Base-by-base conservation (phyloP, 1,140 invertebrate species). In the Fopius arisanus region DNA sequence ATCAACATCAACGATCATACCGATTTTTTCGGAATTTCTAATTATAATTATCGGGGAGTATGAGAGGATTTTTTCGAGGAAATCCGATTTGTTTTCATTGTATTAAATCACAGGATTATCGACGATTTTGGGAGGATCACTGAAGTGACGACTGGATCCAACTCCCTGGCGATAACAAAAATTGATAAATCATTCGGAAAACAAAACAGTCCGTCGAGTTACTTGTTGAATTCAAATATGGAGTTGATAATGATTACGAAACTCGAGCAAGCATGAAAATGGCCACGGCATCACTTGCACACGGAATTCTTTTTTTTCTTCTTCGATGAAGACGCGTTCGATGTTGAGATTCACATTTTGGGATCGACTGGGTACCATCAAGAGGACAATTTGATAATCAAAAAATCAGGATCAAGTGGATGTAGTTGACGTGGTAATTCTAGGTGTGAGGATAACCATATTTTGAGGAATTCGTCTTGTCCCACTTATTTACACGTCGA, bases 161-260 rank as follows among this genome's bases (percentile, higher is more conserved):
- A 37, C 9, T 37, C 33, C 1, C 9, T 37, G 3, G 14, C 6
- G 5, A 21, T 23, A 23, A 10, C 3, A 7, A 62, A 70, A 70
- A 72, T 21, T 65, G 10, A 48, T 68, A 59, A 33, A 69, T 41
- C 33, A 62, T 23, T n/a, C 3, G 51, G 10, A 72, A 62, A 23
- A 31, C 54, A 29, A 54, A 43, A 31, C n/a, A 19, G 21, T 40
- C 16, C 26, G 62, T 37, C 54, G 72, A 29, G 51, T 62, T 87
- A 86, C 84, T 88, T 85, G 86, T 86, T 86, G 83, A 88, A 86
- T 86, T 85, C 84, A 84, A 86, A 86, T 84, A 87, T 87, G 84
- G 84, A 83, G 83, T 83, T 86, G 85, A 86, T 83, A 86, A 84
- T 81, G 86, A 86, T 88, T 88, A 87, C 86, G 85, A 87, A 87